phyloP scores from a whole-genome alignment of 2,888 invertebrate genomes.

The Plusia festucae region DNA sequence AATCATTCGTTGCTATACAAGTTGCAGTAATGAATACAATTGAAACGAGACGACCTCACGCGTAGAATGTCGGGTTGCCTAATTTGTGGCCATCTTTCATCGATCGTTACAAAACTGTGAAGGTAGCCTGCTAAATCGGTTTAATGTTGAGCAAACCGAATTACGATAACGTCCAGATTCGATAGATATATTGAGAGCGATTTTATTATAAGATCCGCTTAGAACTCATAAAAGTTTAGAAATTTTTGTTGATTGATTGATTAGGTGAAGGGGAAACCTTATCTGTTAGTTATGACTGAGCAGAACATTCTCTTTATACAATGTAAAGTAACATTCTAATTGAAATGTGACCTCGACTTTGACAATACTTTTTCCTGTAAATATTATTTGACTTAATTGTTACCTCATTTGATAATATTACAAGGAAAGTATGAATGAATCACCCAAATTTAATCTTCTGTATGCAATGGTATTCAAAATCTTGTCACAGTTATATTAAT shows the following conservation, averaged over 20 bases:
- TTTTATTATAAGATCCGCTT: neutral
- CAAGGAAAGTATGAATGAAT: too few relatives aligned
- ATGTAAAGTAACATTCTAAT: neutral
- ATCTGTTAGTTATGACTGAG: neutral
- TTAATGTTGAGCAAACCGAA: constrained; percentile 24
- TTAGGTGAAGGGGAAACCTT: constrained; percentile 3
- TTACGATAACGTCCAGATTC: constrained; percentile 10
- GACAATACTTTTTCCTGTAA: neutral
- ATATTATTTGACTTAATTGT: too few relatives aligned
- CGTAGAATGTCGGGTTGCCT: constrained; percentile 24
- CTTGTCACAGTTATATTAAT: too few relatives aligned
- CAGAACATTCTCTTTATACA: neutral
- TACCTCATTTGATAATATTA: too few relatives aligned
- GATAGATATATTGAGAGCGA: constrained; percentile 5
- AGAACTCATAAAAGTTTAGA: neutral
- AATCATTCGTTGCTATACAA: neutral
- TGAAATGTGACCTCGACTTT: neutral
- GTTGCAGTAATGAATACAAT: neutral
- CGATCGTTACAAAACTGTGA: constrained; percentile 35
- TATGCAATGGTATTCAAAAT: too few relatives aligned
- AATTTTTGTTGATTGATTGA: neutral
- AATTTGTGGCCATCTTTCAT: constrained; percentile 28
- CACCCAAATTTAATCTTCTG: too few relatives aligned
- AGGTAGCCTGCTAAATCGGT: constrained; percentile 19
- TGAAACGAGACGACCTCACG: constrained; percentile 5